Evolutionary conservation across 2,113 vertebrate genomes (phyloP), one percentile per base, ranked within the genome.

Genomic region (Catharus fuscescens): DNA sequence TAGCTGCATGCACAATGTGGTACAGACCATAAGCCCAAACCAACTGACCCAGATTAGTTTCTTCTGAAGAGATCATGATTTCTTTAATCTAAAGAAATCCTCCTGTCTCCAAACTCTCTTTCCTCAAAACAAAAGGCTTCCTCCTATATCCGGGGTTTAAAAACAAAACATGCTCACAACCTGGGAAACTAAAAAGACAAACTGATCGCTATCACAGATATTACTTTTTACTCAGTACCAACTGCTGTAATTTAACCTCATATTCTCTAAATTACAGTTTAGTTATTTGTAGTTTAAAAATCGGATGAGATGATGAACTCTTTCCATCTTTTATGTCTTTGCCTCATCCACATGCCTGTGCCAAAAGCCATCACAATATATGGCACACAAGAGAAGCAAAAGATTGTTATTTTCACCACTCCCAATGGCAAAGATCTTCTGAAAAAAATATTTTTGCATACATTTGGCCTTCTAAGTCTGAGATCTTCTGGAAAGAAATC

Each of bases 291-390:
- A 57, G 10, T 57, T 69, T 74, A 74, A 87, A 87, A 85, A 79
- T 24, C 0, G 0, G 4, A 54, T 45, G 8, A 20, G 12, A 84
- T 21, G 5, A 88, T 62, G 18, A 77, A 52, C 11, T 1, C 9
- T 6, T 69, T 69, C 34, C 31, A 42, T 42, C 32, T 72, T 77
- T 42, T 59, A 34, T 15, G 6, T 50, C n/a, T 61, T 93, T 70
- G 23, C 20, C 26, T 45, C 16, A 34, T 34, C 69, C 26, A 26
- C 29, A 50, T 38, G 29, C 20, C 44, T 31, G 17, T 42, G 9
- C 50, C 45, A 88, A 79, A 76, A 88, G 28, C 18, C 42, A 82
- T 61, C 66, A 83, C 8, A 88, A 53, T 18, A 65, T 9, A 82
- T 2, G n/a, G 16, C 81, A 53, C 29, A 73, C 29, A 36, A 36